phyloP scores from a whole-genome alignment of 2,113 vertebrate species.

The Pontoporia blainvillei region DNA sequence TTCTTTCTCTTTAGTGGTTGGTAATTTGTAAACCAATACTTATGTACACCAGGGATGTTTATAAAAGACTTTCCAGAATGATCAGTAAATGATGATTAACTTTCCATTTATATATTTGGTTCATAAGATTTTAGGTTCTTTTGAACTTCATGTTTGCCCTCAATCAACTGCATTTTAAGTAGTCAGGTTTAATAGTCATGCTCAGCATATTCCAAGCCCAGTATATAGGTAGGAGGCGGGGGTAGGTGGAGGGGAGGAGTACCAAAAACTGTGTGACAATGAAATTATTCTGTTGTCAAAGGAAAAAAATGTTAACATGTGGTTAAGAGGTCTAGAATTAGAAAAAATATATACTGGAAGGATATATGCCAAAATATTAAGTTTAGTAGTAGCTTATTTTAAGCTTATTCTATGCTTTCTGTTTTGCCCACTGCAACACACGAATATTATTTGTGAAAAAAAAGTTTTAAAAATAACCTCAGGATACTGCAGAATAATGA shows the following conservation, averaged over 20 bases:
- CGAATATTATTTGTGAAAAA: background rate
- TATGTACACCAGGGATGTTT: background rate
- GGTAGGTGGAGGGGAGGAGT: background rate
- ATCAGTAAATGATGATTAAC: background rate
- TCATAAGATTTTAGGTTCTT: background rate
- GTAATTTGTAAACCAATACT: background rate
- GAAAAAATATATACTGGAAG: background rate
- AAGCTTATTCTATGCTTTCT: background rate
- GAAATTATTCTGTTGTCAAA: background rate
- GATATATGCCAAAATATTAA: background rate
- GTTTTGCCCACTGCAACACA: background rate
- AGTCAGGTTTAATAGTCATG: background rate
- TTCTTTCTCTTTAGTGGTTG: background rate
- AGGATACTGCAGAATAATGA: background rate
- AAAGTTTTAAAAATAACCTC: background rate
- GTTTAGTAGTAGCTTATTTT: background rate
- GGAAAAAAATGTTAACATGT: background rate
- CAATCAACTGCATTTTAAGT: background rate
- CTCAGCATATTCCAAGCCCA: background rate
- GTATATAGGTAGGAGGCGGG: background rate
- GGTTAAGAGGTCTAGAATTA: background rate
- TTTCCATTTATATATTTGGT: background rate
- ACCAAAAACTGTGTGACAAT: background rate
- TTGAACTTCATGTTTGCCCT: background rate
- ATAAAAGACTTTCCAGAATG: conserved; percentile 13